phyloP scores from a whole-genome alignment of 2,888 invertebrate genomes.

The Odontomyia ornata region DNA sequence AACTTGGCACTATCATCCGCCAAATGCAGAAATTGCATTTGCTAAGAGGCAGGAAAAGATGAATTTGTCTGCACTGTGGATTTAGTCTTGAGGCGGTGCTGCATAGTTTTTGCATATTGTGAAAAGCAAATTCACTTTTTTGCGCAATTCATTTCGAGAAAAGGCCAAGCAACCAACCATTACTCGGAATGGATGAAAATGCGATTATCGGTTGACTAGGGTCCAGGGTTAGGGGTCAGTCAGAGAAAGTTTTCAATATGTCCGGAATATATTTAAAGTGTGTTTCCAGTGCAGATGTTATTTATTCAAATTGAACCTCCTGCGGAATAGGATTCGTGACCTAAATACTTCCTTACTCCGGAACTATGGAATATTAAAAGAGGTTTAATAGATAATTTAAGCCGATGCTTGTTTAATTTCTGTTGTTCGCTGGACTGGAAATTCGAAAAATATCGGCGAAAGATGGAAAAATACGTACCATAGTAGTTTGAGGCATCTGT shows the following conservation, averaged over 20 bases:
- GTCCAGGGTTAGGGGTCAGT: constrained; percentile 31
- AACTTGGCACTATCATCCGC: constrained; percentile 1
- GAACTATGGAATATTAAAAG: no score
- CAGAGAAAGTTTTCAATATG: constrained; percentile 34
- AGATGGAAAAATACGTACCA: no score
- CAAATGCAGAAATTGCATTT: background rate
- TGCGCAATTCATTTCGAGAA: background rate
- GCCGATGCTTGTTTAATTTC: no score
- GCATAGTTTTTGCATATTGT: constrained; percentile 27
- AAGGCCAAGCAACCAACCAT: constrained; percentile 2
- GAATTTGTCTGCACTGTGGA: background rate
- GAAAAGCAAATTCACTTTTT: constrained; percentile 18
- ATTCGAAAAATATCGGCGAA: no score
- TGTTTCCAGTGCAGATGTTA: constrained; percentile 20
- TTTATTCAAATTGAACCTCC: background rate
- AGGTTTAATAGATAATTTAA: no score
- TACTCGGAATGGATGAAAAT: background rate
- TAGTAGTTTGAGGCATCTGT: no score
- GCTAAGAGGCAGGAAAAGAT: background rate
- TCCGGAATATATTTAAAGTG: constrained; percentile 13
- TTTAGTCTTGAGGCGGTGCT: background rate
- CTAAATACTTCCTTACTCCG: constrained; percentile 11
- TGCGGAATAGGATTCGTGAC: background rate
- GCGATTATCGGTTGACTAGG: constrained; percentile 21
- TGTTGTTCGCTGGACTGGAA: no score